Base-by-base conservation (phyloP, 1,140 invertebrate species). In the Cyclina sinensis region DNA sequence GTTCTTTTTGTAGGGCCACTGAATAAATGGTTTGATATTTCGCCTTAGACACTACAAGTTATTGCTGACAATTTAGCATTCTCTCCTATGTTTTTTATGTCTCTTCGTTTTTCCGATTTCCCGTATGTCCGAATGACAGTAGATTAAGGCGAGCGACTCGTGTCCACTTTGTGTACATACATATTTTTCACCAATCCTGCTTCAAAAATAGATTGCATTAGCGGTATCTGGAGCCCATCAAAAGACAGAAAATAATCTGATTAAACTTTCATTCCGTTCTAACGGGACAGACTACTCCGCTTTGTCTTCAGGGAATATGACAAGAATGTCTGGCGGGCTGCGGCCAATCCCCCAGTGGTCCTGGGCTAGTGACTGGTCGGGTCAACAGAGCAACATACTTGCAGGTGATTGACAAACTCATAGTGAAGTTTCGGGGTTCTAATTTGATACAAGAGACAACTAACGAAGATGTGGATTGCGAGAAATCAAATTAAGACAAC, bases 261-360 rank as follows among this genome's bases (percentile, higher is more conserved):
- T 78, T 78, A 78, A 78, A 78, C 32, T 78, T 78, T 78, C 74
- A 78, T 78, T 51, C 30, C 24, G 74, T 51, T 78, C 9, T 78
- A 24, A n/a, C 74, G 11, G 74, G 46, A 78, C 35, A 51, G 74
- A 30, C 54, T 51, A 27, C 74, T 48, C 35, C 74, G 37, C 0
- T 21, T 21, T 35, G 0, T 78, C 74, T 46, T 78, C 27, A 16
- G 74, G 74, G 74, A 78, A 39, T 24, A 27, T 24, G 16, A 48
- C 32, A 78, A 54, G 46, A 78, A 51, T 78, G 74, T 78, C 46
- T 78, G 74, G 74, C 74, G 43, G 46, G 35, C 21, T 48, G 37
- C 30, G 74, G 74, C 43, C 74, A 54, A 48, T 78, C 74, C 74
- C 54, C 46, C 1, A n/a, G 74, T 21, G 46, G 30, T 14, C 54